Percentiles rank a stretch among this genome's conserved stretches.
These are phyloP conservation scores for Heptranchias perlo DNA, from an alignment of 2,113 vertebrate genomes.

Conservation along the genomic window DNA sequence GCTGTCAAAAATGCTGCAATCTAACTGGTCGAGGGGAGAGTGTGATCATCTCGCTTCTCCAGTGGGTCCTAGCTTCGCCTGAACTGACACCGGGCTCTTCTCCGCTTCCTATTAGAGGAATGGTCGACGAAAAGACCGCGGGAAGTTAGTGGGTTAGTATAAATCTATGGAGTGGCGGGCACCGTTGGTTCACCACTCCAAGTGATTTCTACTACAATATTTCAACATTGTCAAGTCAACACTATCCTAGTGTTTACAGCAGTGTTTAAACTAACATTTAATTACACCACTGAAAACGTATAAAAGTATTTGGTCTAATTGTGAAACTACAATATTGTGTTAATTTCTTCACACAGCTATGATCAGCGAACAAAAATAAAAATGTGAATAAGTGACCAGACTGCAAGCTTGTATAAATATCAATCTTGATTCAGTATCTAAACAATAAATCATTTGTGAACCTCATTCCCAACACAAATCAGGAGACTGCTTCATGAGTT, in stretches of 20 bases:
- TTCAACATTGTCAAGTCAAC: background rate
- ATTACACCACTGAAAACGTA: background rate
- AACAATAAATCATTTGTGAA: background rate
- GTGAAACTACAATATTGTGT: background rate
- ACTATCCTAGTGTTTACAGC: background rate
- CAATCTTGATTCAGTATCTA: background rate
- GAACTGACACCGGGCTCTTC: no score
- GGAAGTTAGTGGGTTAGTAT: no score
- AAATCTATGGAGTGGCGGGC: no score
- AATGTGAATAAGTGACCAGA: background rate
- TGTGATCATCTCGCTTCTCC: no score
- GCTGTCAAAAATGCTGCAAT: no score
- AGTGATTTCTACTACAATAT: no score
- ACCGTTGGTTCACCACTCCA: no score
- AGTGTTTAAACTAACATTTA: constrained; percentile 2
- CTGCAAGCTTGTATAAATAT: background rate
- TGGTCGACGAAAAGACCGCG: no score
- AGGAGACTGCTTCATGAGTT: background rate
- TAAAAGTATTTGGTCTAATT: constrained; percentile 25
- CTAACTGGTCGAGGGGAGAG: no score
- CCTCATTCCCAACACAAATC: background rate
- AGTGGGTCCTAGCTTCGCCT: no score
- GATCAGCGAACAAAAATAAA: background rate
- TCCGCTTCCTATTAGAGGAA: no score
- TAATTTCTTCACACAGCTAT: constrained; percentile 1